Conservation (phyloP, 2,797 vertebrate genomes). For the Cossypha dichroa region DNA sequence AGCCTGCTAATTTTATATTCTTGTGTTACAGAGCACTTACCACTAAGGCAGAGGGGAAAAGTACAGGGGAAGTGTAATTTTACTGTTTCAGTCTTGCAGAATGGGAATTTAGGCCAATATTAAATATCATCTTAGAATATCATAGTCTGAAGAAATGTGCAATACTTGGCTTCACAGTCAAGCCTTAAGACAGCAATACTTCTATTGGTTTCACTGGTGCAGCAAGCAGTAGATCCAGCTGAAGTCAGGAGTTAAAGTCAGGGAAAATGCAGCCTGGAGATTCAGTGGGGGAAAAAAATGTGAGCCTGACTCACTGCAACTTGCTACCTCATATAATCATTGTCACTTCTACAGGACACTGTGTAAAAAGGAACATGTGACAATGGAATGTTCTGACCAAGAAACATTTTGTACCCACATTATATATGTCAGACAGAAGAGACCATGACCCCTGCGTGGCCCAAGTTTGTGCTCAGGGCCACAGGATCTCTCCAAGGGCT, state of each 20-base stretch:
- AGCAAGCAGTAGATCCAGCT: background rate
- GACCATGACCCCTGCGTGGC: rapidly evolving
- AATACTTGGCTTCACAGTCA: background rate
- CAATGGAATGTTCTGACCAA: background rate
- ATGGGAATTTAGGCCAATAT: background rate
- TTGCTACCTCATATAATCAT: background rate
- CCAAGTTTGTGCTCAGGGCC: background rate
- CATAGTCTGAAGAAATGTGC: background rate
- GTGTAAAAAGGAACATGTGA: background rate
- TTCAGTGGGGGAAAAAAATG: background rate
- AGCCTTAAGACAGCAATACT: background rate
- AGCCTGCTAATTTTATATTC: background rate
- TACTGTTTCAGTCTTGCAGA: background rate
- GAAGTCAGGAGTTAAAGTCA: background rate
- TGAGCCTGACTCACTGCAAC: background rate
- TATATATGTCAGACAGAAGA: background rate
- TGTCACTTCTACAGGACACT: background rate
- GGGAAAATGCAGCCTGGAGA: background rate
- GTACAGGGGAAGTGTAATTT: background rate
- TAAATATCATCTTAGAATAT: background rate
- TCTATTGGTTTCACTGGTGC: background rate
- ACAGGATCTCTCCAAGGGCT: background rate
- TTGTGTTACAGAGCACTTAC: background rate
- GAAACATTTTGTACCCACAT: background rate
- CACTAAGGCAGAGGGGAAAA: background rate